phyloP scores from a whole-genome alignment of 2,888 invertebrate genomes.

The Metacarcinus magister region DNA sequence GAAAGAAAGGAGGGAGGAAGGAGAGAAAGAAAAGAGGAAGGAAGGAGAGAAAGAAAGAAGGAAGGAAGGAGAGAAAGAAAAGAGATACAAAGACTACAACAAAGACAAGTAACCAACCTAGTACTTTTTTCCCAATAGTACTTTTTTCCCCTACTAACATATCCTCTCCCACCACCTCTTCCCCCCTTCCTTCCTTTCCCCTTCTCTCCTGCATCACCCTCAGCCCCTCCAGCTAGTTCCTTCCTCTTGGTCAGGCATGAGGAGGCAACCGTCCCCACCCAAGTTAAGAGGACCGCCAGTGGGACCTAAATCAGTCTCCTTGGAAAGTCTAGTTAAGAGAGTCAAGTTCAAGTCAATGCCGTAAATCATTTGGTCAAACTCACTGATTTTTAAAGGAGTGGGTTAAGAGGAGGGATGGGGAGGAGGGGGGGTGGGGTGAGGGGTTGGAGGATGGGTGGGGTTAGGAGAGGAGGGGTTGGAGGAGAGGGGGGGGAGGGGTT shows the following conservation, averaged over 20 bases:
- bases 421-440: not conserved
- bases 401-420: not conserved
- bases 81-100: no score
- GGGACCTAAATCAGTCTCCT: not conserved
- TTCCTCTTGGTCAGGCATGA: not conserved
- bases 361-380: not conserved
- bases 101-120: no score
- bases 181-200: not conserved
- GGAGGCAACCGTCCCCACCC: not conserved
- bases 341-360: not conserved
- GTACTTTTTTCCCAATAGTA: not conserved
- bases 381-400: not conserved
- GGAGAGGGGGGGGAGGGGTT: not conserved
- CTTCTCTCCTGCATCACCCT: not conserved
- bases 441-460: not conserved
- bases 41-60: no score
- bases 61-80: no score
- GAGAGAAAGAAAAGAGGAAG: no score
- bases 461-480: not conserved
- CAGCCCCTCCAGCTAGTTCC: not conserved
- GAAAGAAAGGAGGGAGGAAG: no score
- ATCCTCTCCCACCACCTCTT: not conserved
- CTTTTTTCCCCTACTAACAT: not conserved
- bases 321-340: conserved; percentile 12
- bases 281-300: not conserved